Percentiles rank a stretch among this genome's conserved stretches.
Evolutionary conservation across 2,113 vertebrate species (phyloP).

Genomic region (Brachyhypopomus gauderio): DNA sequence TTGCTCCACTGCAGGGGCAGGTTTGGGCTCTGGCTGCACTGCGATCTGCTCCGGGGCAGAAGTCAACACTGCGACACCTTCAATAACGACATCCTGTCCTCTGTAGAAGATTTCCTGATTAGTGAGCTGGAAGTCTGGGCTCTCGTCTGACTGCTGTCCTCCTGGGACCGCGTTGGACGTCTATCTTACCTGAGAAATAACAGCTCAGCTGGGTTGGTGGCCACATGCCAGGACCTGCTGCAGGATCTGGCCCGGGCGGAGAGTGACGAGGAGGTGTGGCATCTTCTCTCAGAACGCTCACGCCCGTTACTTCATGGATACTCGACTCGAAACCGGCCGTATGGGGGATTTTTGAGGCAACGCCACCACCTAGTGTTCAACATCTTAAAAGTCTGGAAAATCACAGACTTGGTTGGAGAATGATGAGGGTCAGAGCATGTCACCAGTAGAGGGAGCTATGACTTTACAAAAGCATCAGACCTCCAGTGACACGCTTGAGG

Average conservation of each 20-base stretch:
- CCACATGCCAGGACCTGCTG: background rate
- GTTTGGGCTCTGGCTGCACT: constrained; percentile 47
- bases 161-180: background rate
- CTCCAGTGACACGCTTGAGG: too few relatives aligned
- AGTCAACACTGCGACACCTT: constrained; percentile 51
- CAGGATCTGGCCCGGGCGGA: too few relatives aligned
- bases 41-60: constrained; percentile 34
- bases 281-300: background rate
- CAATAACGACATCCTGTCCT: constrained; percentile 46
- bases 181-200: background rate
- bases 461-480: background rate
- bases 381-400: background rate
- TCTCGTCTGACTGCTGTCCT: constrained; percentile 27
- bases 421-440: background rate
- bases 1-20: constrained; percentile 36
- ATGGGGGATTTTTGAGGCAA: background rate
- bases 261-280: background rate
- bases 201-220: background rate
- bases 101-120: constrained; percentile 44
- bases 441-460: constrained; percentile 29
- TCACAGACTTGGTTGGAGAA: background rate
- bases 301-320: background rate
- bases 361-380: background rate
- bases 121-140: constrained; percentile 46
- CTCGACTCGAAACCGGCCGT: background rate